Conservation (phyloP, 2,797 vertebrate genomes). For the Knipowitschia caucasica region DNA sequence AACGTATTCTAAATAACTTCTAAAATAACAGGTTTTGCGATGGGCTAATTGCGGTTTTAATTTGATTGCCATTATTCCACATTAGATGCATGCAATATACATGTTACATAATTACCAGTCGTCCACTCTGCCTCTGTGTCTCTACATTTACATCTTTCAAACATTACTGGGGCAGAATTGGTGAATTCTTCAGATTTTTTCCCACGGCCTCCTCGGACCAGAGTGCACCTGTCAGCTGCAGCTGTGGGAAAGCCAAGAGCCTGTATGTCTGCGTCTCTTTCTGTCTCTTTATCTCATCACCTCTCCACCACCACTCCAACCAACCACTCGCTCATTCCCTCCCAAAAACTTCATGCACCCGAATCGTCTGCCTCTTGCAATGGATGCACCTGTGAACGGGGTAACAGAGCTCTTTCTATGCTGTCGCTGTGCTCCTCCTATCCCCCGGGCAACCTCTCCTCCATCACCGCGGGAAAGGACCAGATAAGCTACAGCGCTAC, state of each 20-base stretch:
- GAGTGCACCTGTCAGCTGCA: constrained; percentile 71
- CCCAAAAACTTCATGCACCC: constrained; percentile 39
- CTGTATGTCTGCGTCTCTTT: constrained; percentile 12
- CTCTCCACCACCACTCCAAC: constrained; percentile 55
- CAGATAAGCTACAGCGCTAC: constrained; percentile 62
- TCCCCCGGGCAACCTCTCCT: constrained; percentile 60
- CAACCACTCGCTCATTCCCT: constrained; percentile 41
- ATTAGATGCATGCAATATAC: too few relatives aligned
- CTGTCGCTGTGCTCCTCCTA: constrained; percentile 62
- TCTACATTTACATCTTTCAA: too few relatives aligned
- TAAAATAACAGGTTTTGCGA: too few relatives aligned
- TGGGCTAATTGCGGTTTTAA: too few relatives aligned
- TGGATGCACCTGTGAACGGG: constrained; percentile 63
- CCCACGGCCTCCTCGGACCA: neutral
- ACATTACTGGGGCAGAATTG: constrained; percentile 1
- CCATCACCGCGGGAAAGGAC: constrained; percentile 56
- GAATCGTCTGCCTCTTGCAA: constrained; percentile 23
- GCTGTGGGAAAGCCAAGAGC: constrained; percentile 65
- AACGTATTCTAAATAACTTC: too few relatives aligned
- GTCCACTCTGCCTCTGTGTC: too few relatives aligned
- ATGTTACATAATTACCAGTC: too few relatives aligned
- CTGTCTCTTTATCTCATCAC: constrained; percentile 36
- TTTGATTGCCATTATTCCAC: too few relatives aligned
- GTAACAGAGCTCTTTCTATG: constrained; percentile 59
- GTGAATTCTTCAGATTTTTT: constrained; percentile 5